These are phyloP conservation scores for Muscidifurax raptorellus DNA, from an alignment of 1,140 invertebrate species.

Conservation along the genomic window DNA sequence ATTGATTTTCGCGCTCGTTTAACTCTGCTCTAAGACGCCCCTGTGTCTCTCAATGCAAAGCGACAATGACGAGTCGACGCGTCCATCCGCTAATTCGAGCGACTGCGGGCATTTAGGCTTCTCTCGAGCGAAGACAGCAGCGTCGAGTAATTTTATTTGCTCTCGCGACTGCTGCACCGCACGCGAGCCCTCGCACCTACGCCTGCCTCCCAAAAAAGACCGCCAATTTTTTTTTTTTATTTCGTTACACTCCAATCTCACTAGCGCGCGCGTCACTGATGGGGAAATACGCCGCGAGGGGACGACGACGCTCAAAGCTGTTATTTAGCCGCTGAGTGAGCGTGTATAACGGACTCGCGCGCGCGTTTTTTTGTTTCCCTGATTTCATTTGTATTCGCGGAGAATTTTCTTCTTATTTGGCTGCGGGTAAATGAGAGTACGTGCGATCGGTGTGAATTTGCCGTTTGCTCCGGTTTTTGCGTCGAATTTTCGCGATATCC, in stretches of 20 bases:
- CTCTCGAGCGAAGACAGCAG: background rate
- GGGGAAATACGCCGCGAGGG: background rate
- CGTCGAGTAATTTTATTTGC: conserved; percentile 2
- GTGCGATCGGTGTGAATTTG: background rate
- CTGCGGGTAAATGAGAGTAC: background rate
- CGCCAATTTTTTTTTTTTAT: background rate
- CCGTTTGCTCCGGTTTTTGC: background rate
- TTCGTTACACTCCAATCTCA: too few relatives aligned
- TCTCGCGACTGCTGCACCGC: background rate
- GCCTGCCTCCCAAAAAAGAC: background rate
- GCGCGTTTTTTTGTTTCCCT: background rate
- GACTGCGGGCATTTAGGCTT: background rate
- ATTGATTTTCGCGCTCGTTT: background rate
- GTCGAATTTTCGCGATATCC: background rate
- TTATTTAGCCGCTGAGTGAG: background rate
- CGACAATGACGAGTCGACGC: background rate
- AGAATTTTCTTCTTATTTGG: background rate
- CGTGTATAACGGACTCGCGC: background rate
- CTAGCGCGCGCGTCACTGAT: background rate
- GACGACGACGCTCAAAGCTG: background rate
- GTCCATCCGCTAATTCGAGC: conserved; percentile 8
- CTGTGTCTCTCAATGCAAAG: background rate
- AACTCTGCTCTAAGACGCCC: background rate
- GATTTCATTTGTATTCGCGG: background rate
- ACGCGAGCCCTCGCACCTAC: background rate